Percentiles rank a stretch among this genome's conserved stretches.
These are phyloP conservation scores for Whitmania pigra DNA, from an alignment of 1,140 invertebrate genomes.

Conservation along the genomic window DNA sequence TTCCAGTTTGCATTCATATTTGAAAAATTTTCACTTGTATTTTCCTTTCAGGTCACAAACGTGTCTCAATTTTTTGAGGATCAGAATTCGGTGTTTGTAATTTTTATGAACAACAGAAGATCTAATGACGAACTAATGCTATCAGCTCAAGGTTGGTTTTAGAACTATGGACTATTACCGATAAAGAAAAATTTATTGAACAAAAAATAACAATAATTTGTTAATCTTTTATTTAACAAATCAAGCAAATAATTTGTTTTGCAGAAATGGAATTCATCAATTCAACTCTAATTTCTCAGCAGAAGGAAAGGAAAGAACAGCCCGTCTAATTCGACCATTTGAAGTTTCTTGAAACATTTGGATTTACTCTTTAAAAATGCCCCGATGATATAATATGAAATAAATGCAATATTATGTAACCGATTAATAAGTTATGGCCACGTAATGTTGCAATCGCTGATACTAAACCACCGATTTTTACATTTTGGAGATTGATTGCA, in stretches of 20 bases:
- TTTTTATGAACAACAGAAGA: neutral
- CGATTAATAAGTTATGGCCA: too few species aligned
- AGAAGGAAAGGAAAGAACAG: neutral
- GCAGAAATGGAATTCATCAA: constrained; percentile 10
- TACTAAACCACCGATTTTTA: too few species aligned
- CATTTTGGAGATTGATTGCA: too few species aligned
- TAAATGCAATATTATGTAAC: too few species aligned
- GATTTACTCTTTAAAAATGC: too few species aligned
- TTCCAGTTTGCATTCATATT: neutral
- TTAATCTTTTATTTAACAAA: neutral
- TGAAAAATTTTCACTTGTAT: neutral
- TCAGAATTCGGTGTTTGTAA: neutral
- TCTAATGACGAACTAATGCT: neutral
- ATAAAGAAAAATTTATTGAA: neutral
- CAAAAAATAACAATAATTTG: neutral
- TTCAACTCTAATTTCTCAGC: constrained; percentile 6
- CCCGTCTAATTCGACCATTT: too few species aligned
- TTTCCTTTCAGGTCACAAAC: constrained; percentile 1
- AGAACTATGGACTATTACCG: neutral
- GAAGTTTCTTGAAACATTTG: too few species aligned
- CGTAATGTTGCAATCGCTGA: too few species aligned
- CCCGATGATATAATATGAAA: too few species aligned
- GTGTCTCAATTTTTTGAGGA: constrained; percentile 4
- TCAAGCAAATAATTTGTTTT: neutral
- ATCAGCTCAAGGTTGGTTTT: neutral